phyloP scores from a whole-genome alignment of 1,140 invertebrate species.

The Pseudomyrmex cubaensis region DNA sequence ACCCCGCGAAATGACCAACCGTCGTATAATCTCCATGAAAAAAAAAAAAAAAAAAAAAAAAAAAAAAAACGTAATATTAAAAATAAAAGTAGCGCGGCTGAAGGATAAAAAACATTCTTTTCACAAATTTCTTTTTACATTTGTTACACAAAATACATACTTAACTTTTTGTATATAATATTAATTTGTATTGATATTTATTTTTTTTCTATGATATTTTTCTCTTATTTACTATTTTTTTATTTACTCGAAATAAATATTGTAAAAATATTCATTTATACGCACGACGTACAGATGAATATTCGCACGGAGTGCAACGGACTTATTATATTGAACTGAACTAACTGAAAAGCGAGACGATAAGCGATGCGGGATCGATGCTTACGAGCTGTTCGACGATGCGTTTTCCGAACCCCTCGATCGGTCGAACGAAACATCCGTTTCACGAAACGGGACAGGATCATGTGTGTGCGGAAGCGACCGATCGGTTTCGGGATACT shows the following conservation, averaged over 20 bases:
- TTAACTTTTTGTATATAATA: not conserved
- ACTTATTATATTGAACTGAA: constrained; percentile 17
- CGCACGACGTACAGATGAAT: not conserved
- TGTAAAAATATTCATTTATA: not conserved
- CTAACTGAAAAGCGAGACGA: constrained; percentile 27
- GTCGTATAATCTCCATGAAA: constrained; percentile 76
- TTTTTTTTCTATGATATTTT: not conserved
- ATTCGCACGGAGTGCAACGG: not conserved
- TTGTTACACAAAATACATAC: no score
- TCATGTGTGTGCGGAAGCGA: constrained; percentile 62
- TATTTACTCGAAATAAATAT: not conserved
- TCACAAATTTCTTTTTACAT: no score
- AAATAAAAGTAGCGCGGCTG: not conserved
- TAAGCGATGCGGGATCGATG: constrained; percentile 55
- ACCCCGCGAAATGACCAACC: constrained; percentile 77
- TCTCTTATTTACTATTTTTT: constrained; percentile 1
- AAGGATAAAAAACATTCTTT: no score
- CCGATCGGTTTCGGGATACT: constrained; percentile 78
- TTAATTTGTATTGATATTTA: not conserved
- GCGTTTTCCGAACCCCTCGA: constrained; percentile 51
- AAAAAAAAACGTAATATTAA: constrained; percentile 49
- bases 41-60: constrained; percentile 43
- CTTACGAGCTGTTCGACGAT: constrained; percentile 51
- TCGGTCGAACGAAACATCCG: constrained; percentile 60
- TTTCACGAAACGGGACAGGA: constrained; percentile 53